Base-by-base conservation (phyloP, 2,113 vertebrate species). In the Irena cyanogastra region DNA sequence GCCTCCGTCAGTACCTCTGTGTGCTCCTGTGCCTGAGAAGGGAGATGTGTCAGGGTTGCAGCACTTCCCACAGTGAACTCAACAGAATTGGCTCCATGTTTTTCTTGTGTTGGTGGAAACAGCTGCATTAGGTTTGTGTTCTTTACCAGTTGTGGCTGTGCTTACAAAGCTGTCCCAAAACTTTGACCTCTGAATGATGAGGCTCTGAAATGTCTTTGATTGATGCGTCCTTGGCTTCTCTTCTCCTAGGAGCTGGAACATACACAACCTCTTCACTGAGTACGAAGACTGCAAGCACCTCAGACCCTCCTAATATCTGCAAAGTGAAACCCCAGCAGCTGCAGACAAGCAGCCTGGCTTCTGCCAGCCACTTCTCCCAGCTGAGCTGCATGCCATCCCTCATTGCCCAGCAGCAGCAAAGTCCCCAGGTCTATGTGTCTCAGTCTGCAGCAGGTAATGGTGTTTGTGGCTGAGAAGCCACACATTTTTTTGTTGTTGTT, bases 241-340 rank as follows among this genome's bases (percentile, higher is more conserved):
- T 78, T 44, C 35, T 65, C 44, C n/a, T 97, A 99, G 99, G 98
- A 90, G 98, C 99, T 91, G 99, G 98, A 77, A 99, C 99, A 54
- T 99, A 99, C 39, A 99, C 99, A 53, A 99, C 99, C 10, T 99
- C 99, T 49, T 99, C 99, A 28, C 98, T 99, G 83, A 98, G 98
- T 97, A 99, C 99, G 2, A 99, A 99, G 98, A 99, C 99, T 70
- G 98, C 99, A 50, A 98, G 98, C 37, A 99, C 99, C 24, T 99
- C 99, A 7, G 99, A 99, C 93, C 99, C 99, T 81, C 99, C 99
- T 21, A 99, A 99, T 88, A 99, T 99, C 95, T 99, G 99, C 94
- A 99, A 99, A 97, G 99, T 99, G 97, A 99, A 99, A 83, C 99
- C 99, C 50, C 99, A 99, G 79, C 99, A 99, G 90, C 90, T 99